Evolutionary conservation across 2,113 vertebrate species (phyloP), one percentile per base, ranked within the genome.

Genomic region (Pelvicachromis taeniatus): DNA sequence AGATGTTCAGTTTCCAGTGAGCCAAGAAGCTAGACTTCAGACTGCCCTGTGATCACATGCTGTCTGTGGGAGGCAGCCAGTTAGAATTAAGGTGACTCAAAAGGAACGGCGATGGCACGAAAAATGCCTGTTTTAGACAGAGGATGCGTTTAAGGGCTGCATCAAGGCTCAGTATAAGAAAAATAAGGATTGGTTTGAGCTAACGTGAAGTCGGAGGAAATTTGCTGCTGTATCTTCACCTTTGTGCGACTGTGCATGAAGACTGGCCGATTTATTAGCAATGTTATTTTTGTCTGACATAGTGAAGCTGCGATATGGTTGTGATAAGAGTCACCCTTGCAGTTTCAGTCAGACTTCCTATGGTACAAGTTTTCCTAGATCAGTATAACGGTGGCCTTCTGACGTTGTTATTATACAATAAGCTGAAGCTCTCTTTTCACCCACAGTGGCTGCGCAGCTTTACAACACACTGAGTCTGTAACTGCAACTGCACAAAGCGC

Each of bases 71-170:
- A 45, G 21, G 38, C 63, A 45, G 63, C 21, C 38, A 70, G n/a
- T 42, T 40, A 26, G 65, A 45, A 45, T 70, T 26, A 16, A 45
- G 58, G 73, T 83, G 29, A 38, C 29, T 82, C 7, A 45, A 45
- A 70, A 45, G 8, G 13, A 70, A 12, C 1, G 3, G 13, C 8
- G 38, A 45, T 70, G 38, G 21, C 0, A 0, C 0, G 2, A 26
- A 26, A 70, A 40, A 8, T 4, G 4, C 8, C 23, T 26, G 1
- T 58, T 61, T 26, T 42, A 70, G 21, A 26, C 13, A 6, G 21
- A 4, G 14, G 38, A 68, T 68, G 21, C 21, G 45, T 42, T 26
- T 17, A 48, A 7, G 7, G 16, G 50, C 7, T 17, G 50, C 50
- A 52, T 9, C 5, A 19, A 19, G 3, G 50, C 16, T 16, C 16